Percentiles rank a stretch among this genome's conserved stretches.
These are phyloP conservation scores for Malacoraja senta DNA, from an alignment of 2,797 vertebrate genomes.

Conservation along the genomic window DNA sequence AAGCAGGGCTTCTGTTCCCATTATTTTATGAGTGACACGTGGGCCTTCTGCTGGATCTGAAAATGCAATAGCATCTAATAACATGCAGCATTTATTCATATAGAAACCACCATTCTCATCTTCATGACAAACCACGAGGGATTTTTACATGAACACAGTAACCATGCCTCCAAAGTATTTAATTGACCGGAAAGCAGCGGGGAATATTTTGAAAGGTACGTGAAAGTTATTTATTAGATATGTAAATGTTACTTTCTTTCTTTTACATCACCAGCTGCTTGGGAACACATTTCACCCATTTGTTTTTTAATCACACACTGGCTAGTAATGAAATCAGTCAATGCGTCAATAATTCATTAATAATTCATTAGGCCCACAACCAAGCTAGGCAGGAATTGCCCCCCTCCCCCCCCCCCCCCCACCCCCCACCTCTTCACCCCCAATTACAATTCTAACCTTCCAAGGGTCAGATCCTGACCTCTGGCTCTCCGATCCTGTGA, in stretches of 20 bases:
- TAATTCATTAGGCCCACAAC: background rate
- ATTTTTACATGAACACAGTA: background rate
- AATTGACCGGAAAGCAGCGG: too few relatives aligned
- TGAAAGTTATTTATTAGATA: too few relatives aligned
- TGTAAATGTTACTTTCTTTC: too few relatives aligned
- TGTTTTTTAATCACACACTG: background rate
- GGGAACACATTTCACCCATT: background rate
- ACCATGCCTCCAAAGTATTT: too few relatives aligned
- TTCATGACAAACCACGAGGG: background rate
- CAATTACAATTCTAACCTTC: too few relatives aligned
- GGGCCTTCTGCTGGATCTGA: constrained; percentile 56
- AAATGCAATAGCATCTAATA: background rate
- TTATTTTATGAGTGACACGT: constrained; percentile 41
- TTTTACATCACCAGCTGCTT: background rate
- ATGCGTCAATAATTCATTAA: background rate
- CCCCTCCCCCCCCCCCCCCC: too few relatives aligned
- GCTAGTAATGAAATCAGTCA: background rate
- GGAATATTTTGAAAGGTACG: too few relatives aligned
- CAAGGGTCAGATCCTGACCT: too few relatives aligned
- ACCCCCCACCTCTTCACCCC: too few relatives aligned
- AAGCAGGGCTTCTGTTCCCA: constrained; percentile 52
- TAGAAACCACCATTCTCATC: background rate
- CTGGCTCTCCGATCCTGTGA: too few relatives aligned
- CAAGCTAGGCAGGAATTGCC: background rate
- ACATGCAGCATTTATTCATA: background rate